Evolutionary conservation across 2,113 vertebrate genomes (phyloP).

Genomic region (Lonchura striata): DNA sequence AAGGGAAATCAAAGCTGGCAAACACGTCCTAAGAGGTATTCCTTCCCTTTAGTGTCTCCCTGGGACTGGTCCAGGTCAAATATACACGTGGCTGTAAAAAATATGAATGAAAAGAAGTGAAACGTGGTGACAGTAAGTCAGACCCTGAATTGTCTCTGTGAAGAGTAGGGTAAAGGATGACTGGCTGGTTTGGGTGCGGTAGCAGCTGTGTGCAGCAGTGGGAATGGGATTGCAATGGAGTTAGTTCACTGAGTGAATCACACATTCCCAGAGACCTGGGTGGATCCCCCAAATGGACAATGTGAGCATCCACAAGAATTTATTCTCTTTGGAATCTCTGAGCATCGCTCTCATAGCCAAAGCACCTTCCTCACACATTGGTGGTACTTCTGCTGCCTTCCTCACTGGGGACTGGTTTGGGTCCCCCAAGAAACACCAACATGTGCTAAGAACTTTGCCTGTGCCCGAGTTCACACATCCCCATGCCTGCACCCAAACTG

Average conservation of each 20-base stretch:
- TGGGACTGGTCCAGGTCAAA: neutral
- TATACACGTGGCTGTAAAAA: neutral
- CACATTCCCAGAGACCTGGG: neutral
- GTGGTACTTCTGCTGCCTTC: neutral
- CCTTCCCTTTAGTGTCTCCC: neutral
- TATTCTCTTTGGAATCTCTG: neutral
- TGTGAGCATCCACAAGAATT: neutral
- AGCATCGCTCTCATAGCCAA: fast-evolving
- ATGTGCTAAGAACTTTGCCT: neutral
- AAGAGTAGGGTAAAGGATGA: neutral
- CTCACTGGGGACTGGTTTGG: neutral
- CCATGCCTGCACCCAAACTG: neutral
- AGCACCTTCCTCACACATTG: fast-evolving
- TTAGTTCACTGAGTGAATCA: neutral
- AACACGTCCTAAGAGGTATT: neutral
- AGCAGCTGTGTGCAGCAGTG: neutral
- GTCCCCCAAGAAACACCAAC: neutral
- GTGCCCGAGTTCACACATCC: neutral
- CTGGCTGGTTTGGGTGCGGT: neutral
- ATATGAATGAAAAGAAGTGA: neutral
- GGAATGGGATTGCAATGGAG: neutral
- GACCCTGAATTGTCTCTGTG: fast-evolving
- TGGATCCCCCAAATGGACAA: neutral
- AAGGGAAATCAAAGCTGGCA: neutral
- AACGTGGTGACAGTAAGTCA: neutral